Conservation (phyloP, 2,888 invertebrate genomes). For the Rambutsinella grinnellia region DNA sequence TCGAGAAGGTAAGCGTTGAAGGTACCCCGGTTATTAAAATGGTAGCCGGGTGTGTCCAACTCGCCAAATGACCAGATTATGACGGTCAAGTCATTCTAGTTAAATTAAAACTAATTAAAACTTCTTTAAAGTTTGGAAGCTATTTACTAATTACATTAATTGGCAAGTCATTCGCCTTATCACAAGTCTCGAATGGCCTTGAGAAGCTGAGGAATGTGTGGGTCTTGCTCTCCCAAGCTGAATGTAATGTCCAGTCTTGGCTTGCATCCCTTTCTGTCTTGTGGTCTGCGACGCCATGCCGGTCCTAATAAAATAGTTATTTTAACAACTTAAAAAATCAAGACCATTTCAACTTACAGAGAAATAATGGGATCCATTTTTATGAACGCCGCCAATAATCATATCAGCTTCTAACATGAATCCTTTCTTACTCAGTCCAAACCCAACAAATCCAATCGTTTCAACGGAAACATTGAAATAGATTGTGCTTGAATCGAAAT, state of each 20-base stretch:
- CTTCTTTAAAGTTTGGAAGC: too few relatives aligned
- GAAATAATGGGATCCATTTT: too few relatives aligned
- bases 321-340: too few relatives aligned
- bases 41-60: constrained; percentile 3
- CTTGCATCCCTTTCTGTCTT: too few relatives aligned
- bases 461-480: constrained; percentile 33
- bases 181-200: constrained; percentile 11
- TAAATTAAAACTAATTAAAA: too few relatives aligned
- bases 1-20: constrained; percentile 10
- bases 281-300: too few relatives aligned
- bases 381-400: too few relatives aligned
- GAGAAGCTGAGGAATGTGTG: constrained; percentile 3
- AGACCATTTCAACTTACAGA: too few relatives aligned
- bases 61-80: constrained; percentile 19
- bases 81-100: not conserved
- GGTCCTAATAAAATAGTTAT: too few relatives aligned
- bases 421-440: constrained; percentile 25
- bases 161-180: constrained; percentile 1
- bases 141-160: too few relatives aligned
- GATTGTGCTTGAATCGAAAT: not conserved
- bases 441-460: constrained; percentile 34
- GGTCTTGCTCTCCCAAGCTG: not conserved
- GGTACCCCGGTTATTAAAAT: constrained; percentile 9
- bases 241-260: constrained; percentile 3
- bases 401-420: too few relatives aligned